These are phyloP conservation scores for Priocnemis perturbator DNA, from an alignment of 2,888 invertebrate genomes.

Conservation along the genomic window DNA sequence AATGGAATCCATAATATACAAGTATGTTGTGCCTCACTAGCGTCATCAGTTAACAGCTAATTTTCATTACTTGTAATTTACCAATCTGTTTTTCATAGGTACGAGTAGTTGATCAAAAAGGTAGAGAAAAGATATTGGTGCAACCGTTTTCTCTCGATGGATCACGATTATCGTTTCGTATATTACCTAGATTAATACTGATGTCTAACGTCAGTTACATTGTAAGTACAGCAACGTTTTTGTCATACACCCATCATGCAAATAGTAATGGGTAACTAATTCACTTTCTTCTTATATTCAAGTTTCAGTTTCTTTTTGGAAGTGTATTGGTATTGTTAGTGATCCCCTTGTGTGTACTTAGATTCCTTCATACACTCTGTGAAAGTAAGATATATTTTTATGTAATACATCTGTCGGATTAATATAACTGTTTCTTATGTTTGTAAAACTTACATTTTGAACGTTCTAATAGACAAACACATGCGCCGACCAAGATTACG, in stretches of 20 bases:
- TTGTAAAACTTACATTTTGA: no score
- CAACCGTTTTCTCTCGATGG: slow-evolving; percentile 90
- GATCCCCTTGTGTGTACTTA: slow-evolving; percentile 81
- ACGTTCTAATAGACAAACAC: slow-evolving; percentile 69
- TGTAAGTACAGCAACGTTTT: slow-evolving; percentile 77
- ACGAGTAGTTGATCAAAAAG: slow-evolving; percentile 78
- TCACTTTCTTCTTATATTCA: slow-evolving; percentile 54
- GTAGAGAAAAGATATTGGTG: slow-evolving; percentile 77
- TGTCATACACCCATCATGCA: no score
- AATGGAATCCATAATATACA: slow-evolving; percentile 83
- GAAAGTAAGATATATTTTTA: slow-evolving; percentile 74
- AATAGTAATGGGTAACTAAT: slow-evolving; percentile 10
- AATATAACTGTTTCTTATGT: neutral
- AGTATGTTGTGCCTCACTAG: slow-evolving; percentile 67
- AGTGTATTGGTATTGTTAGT: slow-evolving; percentile 80
- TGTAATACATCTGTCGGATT: neutral
- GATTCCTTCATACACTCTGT: slow-evolving; percentile 78
- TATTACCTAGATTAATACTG: slow-evolving; percentile 83
- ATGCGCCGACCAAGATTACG: slow-evolving; percentile 74
- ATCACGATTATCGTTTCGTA: slow-evolving; percentile 80
- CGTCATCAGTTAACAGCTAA: slow-evolving; percentile 8
- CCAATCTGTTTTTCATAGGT: slow-evolving; percentile 74
- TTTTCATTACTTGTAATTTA: slow-evolving; percentile 8
- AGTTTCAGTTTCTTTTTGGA: slow-evolving; percentile 85
- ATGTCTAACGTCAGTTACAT: slow-evolving; percentile 86